Conservation (phyloP, 2,797 vertebrate genomes). For the Falco rusticolus region DNA sequence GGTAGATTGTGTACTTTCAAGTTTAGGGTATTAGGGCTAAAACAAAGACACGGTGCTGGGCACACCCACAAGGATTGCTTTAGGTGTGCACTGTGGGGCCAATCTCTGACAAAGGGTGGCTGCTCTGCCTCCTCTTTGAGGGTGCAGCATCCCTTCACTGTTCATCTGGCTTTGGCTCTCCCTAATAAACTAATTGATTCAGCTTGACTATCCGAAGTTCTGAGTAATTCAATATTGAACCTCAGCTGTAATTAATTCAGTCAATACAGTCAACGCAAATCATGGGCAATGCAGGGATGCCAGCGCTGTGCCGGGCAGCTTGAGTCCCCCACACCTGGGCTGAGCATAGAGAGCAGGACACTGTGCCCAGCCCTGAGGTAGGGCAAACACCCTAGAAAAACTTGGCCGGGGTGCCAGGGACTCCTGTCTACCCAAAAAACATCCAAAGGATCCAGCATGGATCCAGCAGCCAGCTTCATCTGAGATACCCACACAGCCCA, state of each 20-base stretch:
- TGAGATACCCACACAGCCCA: background rate
- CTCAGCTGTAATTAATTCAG: constrained; percentile 21
- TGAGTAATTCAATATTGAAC: constrained; percentile 55
- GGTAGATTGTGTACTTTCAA: background rate
- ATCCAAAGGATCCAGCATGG: background rate
- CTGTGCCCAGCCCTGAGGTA: background rate
- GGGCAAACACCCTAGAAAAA: background rate
- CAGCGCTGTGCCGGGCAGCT: accelerated
- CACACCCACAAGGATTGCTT: background rate
- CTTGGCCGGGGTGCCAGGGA: background rate
- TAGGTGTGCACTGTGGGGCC: accelerated
- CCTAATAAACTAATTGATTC: constrained; percentile 42
- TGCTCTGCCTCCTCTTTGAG: background rate
- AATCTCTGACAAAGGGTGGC: background rate
- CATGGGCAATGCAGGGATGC: background rate
- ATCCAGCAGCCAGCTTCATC: background rate
- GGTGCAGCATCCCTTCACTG: background rate
- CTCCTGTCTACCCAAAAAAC: background rate
- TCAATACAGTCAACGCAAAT: background rate
- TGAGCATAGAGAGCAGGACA: accelerated
- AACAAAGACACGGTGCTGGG: accelerated
- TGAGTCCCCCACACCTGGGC: accelerated
- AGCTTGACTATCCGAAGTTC: background rate
- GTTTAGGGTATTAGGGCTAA: background rate
- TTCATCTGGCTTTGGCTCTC: background rate